Conservation (phyloP, 2,113 vertebrate genomes). For the Leucopsar rothschildi region DNA sequence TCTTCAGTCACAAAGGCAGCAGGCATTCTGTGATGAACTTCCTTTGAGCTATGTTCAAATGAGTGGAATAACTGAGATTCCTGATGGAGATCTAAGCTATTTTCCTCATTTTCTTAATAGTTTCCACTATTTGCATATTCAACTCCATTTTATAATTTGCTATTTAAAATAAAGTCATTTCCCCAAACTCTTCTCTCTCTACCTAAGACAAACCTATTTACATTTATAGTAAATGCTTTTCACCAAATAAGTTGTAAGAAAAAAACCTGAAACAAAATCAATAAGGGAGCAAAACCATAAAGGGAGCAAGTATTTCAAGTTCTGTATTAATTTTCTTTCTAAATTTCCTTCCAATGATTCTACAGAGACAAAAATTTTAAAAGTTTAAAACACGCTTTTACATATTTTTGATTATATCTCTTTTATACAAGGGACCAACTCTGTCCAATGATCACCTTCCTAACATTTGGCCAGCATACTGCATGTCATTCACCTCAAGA, state of each 20-base stretch:
- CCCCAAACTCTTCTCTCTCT: neutral
- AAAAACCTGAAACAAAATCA: neutral
- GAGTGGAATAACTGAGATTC: neutral
- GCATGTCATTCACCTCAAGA: neutral
- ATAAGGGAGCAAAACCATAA: neutral
- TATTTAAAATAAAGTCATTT: constrained; percentile 37
- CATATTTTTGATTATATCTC: neutral
- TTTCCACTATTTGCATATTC: neutral
- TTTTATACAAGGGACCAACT: neutral
- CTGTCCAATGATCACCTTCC: neutral
- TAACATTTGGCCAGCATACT: constrained; percentile 9
- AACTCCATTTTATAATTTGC: neutral
- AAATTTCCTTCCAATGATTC: constrained; percentile 29
- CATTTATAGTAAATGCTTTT: constrained; percentile 25
- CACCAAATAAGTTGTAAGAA: neutral
- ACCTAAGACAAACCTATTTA: constrained; percentile 27
- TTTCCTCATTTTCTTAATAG: constrained; percentile 34
- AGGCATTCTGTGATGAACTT: constrained; percentile 48
- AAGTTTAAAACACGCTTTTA: constrained; percentile 19
- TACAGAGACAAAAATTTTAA: constrained; percentile 42
- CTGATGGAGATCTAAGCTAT: constrained; percentile 19
- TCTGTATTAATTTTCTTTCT: constrained; percentile 23
- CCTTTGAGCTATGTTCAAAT: constrained; percentile 15
- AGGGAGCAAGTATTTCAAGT: constrained; percentile 43
- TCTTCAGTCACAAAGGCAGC: constrained; percentile 57